These are phyloP conservation scores for Balearica regulorum DNA, from an alignment of 2,797 vertebrate genomes.

Conservation along the genomic window DNA sequence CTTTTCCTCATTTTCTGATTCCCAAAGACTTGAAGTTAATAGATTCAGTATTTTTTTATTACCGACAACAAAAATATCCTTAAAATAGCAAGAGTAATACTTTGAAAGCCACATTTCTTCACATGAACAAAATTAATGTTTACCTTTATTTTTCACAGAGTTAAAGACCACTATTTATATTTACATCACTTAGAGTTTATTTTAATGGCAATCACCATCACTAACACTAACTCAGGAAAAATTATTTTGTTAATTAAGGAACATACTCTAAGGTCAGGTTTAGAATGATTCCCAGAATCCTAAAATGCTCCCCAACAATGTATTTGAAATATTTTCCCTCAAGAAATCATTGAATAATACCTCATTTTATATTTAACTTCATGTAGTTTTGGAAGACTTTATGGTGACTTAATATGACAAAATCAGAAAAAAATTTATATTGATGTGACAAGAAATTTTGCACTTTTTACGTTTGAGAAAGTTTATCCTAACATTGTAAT, in stretches of 20 bases:
- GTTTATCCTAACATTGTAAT: rapidly evolving
- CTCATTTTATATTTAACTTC: background rate
- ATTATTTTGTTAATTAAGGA: background rate
- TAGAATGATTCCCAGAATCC: background rate
- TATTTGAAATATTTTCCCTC: background rate
- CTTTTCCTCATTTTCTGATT: background rate
- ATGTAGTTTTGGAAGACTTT: background rate
- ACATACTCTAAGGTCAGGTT: background rate
- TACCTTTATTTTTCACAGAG: background rate
- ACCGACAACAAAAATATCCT: background rate
- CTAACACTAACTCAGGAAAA: background rate
- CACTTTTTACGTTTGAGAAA: background rate
- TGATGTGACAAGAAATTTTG: background rate
- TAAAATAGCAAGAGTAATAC: background rate
- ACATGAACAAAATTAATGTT: background rate
- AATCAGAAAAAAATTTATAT: background rate
- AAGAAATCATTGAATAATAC: background rate
- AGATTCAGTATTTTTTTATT: background rate
- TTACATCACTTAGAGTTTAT: background rate
- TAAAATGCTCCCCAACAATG: background rate
- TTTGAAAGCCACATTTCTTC: background rate
- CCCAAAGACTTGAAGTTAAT: background rate
- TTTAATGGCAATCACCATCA: background rate
- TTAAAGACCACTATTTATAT: background rate
- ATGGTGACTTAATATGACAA: background rate